phyloP scores from a whole-genome alignment of 2,888 invertebrate genomes.

The Marronus borbonicus region DNA sequence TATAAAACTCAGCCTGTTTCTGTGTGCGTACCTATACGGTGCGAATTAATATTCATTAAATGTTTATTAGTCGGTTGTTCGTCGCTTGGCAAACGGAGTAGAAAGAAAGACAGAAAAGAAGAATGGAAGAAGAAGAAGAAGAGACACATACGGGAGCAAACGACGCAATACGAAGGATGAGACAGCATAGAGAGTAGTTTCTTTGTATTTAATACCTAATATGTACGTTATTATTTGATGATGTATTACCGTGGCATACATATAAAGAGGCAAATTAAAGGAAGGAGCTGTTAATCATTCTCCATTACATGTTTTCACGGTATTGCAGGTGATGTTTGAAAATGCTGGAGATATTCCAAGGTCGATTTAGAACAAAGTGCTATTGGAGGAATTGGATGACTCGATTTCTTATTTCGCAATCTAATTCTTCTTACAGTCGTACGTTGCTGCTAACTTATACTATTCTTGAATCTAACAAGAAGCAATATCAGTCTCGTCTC shows the following conservation, averaged over 20 bases:
- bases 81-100: conserved; percentile 1
- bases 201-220: conserved; percentile 8
- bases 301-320: not conserved
- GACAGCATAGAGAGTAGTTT: not conserved
- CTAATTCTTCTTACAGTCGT: too few species aligned
- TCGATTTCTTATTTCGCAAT: too few species aligned
- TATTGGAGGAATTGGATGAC: too few species aligned
- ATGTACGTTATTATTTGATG: conserved; percentile 15
- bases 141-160: not conserved
- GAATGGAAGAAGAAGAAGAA: not conserved
- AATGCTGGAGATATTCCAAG: too few species aligned
- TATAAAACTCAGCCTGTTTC: conserved; percentile 40
- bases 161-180: not conserved
- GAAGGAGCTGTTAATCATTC: not conserved
- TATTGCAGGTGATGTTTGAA: too few species aligned
- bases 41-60: conserved; percentile 46
- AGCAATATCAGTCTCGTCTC: too few species aligned
- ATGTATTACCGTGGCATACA: not conserved
- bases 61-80: conserved; percentile 44
- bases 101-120: conserved; percentile 3
- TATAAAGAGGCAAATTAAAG: not conserved
- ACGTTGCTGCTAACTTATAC: too few species aligned
- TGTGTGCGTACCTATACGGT: conserved; percentile 31
- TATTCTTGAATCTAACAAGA: too few species aligned
- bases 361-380: too few species aligned